Conservation (phyloP, 1,140 invertebrate species). For the Lanistes nyassanus region DNA sequence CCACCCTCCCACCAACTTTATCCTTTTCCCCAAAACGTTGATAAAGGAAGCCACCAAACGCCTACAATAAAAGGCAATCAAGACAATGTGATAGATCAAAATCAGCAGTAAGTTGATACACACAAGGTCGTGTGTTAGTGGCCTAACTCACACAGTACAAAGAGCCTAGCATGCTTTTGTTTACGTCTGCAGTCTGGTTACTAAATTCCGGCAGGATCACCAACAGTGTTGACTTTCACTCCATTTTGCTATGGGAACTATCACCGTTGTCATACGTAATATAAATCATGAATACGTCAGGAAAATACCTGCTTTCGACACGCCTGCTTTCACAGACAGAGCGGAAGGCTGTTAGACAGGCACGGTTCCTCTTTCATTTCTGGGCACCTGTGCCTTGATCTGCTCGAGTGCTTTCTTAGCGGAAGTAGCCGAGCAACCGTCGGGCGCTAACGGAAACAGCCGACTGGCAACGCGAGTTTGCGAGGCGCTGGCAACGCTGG, state of each 20-base stretch:
- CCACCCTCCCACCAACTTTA: too few relatives aligned
- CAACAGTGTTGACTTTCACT: not conserved
- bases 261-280: not conserved
- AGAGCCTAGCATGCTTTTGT: constrained; percentile 22
- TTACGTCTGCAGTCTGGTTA: constrained; percentile 28
- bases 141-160: not conserved
- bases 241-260: constrained; percentile 9
- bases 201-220: not conserved
- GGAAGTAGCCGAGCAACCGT: constrained; percentile 28
- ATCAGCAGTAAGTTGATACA: too few relatives aligned
- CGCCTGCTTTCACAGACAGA: constrained; percentile 1
- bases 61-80: too few relatives aligned
- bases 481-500: too few relatives aligned
- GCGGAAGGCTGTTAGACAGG: not conserved
- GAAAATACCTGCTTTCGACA: constrained; percentile 11
- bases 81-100: too few relatives aligned
- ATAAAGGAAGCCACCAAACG: too few relatives aligned
- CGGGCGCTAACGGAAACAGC: constrained; percentile 24
- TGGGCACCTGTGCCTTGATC: constrained; percentile 26
- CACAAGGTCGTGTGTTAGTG: too few relatives aligned
- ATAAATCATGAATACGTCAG: constrained; percentile 1
- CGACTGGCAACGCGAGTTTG: constrained; percentile 3
- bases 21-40: too few relatives aligned
- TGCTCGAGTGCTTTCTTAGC: constrained; percentile 14
- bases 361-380: constrained; percentile 19